These are phyloP conservation scores for Meloe dianella DNA, from an alignment of 2,888 invertebrate species.

Conservation along the genomic window DNA sequence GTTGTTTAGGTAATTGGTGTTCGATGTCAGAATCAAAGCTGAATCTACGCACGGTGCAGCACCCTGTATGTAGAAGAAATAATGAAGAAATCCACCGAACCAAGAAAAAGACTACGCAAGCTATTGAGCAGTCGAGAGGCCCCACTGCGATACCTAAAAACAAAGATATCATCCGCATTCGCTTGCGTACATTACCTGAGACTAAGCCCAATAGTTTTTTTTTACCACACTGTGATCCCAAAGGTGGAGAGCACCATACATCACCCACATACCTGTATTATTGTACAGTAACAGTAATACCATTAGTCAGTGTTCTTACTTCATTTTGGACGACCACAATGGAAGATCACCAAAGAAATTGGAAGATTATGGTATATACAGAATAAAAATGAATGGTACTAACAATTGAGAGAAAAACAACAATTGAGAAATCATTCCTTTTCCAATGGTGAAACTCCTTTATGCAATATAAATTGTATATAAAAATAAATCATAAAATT, in stretches of 20 bases:
- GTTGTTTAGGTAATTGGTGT: slow-evolving; percentile 15
- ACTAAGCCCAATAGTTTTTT: slow-evolving; percentile 51
- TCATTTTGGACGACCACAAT: slow-evolving; percentile 43
- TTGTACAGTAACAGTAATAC: slow-evolving; percentile 59
- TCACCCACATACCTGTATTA: slow-evolving; percentile 58
- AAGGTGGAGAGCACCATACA: slow-evolving; percentile 49
- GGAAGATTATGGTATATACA: slow-evolving; percentile 13
- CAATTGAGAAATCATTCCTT: slow-evolving; percentile 26
- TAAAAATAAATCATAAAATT: slow-evolving; percentile 17
- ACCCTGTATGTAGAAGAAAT: not conserved
- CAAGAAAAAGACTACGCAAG: slow-evolving; percentile 27
- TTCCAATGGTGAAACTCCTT: slow-evolving; percentile 36
- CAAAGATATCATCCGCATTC: slow-evolving; percentile 50
- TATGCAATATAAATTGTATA: slow-evolving; percentile 12
- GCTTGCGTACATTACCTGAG: slow-evolving; percentile 58
- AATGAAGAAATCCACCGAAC: not conserved
- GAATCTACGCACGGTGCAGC: slow-evolving; percentile 13
- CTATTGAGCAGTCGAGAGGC: slow-evolving; percentile 53
- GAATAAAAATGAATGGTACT: not conserved
- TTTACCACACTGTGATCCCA: slow-evolving; percentile 50
- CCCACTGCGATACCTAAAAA: slow-evolving; percentile 58
- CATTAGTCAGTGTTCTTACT: slow-evolving; percentile 54
- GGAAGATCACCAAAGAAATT: slow-evolving; percentile 45
- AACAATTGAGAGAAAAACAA: not conserved
- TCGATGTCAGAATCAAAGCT: slow-evolving; percentile 9